Evolutionary conservation across 2,888 invertebrate genomes (phyloP).

Genomic region (Pseudanteris insignis): DNA sequence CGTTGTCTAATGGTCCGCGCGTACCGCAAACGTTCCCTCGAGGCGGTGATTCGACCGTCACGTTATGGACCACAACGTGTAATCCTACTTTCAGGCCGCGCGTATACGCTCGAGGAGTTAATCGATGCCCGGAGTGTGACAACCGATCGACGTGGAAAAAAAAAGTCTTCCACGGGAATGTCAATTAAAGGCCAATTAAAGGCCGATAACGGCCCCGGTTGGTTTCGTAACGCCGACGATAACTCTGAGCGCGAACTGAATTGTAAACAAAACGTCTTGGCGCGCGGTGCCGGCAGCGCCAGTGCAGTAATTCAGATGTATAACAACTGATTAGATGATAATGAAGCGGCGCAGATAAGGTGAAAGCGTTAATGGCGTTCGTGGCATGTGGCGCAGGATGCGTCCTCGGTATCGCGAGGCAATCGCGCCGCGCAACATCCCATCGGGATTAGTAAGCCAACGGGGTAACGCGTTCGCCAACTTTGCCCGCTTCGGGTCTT

Average conservation of each 20-base stretch:
- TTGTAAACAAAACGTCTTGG: slow-evolving; percentile 9
- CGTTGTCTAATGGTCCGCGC: slow-evolving; percentile 11
- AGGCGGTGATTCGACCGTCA: background rate
- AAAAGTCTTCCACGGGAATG: no score
- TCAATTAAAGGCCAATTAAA: background rate
- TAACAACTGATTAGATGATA: slow-evolving; percentile 45
- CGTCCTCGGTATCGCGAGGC: slow-evolving; percentile 25
- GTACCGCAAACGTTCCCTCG: slow-evolving; percentile 4
- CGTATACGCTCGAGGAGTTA: slow-evolving; percentile 1
- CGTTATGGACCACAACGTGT: no score
- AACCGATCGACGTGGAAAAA: no score
- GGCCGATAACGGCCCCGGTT: no score
- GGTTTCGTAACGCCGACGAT: background rate
- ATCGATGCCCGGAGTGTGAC: slow-evolving; percentile 6
- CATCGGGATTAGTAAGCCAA: slow-evolving; percentile 45
- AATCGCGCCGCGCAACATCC: slow-evolving; percentile 18
- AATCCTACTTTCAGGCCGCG: slow-evolving; percentile 31
- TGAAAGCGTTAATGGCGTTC: slow-evolving; percentile 42
- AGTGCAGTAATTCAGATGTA: slow-evolving; percentile 39
- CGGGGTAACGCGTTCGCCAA: slow-evolving; percentile 23
- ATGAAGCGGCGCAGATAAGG: slow-evolving; percentile 42
- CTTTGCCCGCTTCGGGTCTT: slow-evolving; percentile 21
- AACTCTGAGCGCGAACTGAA: slow-evolving; percentile 1
- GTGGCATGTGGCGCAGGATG: slow-evolving; percentile 41
- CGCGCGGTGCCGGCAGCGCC: slow-evolving; percentile 6